These are phyloP conservation scores for Nephrocerus scutellatus DNA, from an alignment of 2,888 invertebrate species.

Conservation along the genomic window DNA sequence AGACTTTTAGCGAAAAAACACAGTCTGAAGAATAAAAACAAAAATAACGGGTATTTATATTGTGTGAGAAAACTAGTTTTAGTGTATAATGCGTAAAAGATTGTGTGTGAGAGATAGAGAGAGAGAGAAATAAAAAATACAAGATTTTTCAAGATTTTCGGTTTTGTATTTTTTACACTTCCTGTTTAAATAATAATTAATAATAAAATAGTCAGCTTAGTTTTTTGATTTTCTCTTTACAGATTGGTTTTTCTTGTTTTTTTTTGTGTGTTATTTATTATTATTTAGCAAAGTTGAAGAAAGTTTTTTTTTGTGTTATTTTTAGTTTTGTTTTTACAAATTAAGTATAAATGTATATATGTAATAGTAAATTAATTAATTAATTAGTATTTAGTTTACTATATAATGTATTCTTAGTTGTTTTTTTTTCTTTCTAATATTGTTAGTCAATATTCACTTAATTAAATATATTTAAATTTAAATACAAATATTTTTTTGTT, in stretches of 20 bases:
- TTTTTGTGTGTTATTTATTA: slow-evolving; percentile 6
- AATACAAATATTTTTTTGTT: slow-evolving; percentile 27
- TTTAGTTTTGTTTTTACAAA: slow-evolving; percentile 8
- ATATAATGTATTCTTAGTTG: slow-evolving; percentile 16
- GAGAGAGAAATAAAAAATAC: no score
- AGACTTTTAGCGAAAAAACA: slow-evolving; percentile 4
- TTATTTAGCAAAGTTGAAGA: slow-evolving; percentile 3
- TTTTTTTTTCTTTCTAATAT: slow-evolving; percentile 23
- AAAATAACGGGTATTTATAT: background rate
- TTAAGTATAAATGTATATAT: slow-evolving; percentile 9
- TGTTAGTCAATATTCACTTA: slow-evolving; percentile 28
- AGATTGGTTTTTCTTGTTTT: slow-evolving; percentile 2
- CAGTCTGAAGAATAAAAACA: background rate
- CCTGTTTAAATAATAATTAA: slow-evolving; percentile 3
- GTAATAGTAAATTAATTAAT: slow-evolving; percentile 1
- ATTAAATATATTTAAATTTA: slow-evolving; percentile 27
- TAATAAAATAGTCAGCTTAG: slow-evolving; percentile 14
- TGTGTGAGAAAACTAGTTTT: background rate
- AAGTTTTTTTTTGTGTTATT: slow-evolving; percentile 2
- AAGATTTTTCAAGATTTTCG: no score
- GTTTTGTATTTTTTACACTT: background rate
- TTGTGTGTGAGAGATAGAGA: no score
- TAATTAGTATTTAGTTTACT: slow-evolving; percentile 1
- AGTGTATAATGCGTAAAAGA: background rate
- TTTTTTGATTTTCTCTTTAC: slow-evolving; percentile 12